Evolutionary conservation across 2,113 vertebrate genomes (phyloP).

Genomic region (Synodontis membranacea): DNA sequence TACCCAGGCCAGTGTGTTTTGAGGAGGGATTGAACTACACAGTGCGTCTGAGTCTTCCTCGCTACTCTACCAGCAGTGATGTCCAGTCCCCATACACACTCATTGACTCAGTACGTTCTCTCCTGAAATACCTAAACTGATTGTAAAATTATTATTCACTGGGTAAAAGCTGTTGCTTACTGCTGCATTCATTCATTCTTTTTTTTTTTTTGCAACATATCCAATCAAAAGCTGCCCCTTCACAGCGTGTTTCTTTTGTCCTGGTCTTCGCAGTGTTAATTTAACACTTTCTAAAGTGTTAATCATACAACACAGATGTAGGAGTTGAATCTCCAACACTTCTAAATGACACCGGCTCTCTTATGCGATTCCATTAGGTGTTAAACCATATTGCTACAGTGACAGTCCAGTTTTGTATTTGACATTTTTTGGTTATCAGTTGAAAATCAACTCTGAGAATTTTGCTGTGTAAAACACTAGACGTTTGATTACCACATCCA

Average conservation of each 20-base stretch:
- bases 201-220: background rate
- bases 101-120: constrained; percentile 88
- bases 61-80: constrained; percentile 80
- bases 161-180: background rate
- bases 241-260: too few relatives aligned
- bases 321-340: too few relatives aligned
- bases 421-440: too few relatives aligned
- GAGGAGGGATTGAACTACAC: constrained; percentile 93
- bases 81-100: constrained; percentile 88
- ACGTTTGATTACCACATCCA: background rate
- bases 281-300: too few relatives aligned
- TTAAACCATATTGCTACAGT: too few relatives aligned
- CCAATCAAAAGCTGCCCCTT: background rate
- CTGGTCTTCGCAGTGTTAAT: too few relatives aligned
- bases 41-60: constrained; percentile 82
- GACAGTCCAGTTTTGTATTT: too few relatives aligned
- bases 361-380: too few relatives aligned
- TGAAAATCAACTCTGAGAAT: too few relatives aligned
- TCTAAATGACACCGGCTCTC: too few relatives aligned
- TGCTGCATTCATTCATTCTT: too few relatives aligned
- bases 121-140: background rate
- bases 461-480: background rate
- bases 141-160: background rate
- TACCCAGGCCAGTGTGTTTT: constrained; percentile 87
- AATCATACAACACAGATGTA: too few relatives aligned